Evolutionary conservation across 37 sponge, comb jelly and placozoan genomes (phyloP), one percentile per base, ranked within the genome.

Genomic region (Chondrilla cf. caribensis): DNA sequence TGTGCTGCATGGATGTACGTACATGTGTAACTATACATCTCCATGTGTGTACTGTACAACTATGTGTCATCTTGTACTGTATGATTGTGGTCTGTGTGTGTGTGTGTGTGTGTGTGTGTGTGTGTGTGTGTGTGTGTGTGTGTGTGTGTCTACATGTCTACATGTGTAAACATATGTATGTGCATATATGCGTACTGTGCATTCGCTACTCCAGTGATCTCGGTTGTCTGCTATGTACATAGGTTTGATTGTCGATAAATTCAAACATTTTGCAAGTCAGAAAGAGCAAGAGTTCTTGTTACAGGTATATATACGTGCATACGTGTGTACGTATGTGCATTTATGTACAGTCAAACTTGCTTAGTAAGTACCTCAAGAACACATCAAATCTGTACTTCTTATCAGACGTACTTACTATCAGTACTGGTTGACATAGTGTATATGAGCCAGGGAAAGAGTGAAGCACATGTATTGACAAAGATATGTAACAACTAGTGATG

Each of bases 181-280:
- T 28, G 11, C 31, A 19, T 62, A 28, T 29, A 51, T 51, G 54
- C 43, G 51, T 44, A 43, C 40, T 72, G 31, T 72, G 22, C 38
- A 32, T 37, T 32, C 31, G n/a, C 14, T 21, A 18, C 18, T 15
- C 18, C 18, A 21, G 58, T n/a, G n/a, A n/a, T 47, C 6, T 47
- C 51, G 11, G 11, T 47, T 47, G 51, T 47, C 51, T 11, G 11
- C 51, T 47, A 11, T 47, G 51, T 62, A 11, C 57, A 55, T 59
- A 95, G 96, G 96, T 26, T 73, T 87, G 17, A 78, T 98, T 8
- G 80, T 98, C 15, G 93, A 96, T 58, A 78, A 84, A 18, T 98
- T 94, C 77, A 88, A 94, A 47, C 43, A 86, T n/a, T 89, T 98
- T 81, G 86, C 95, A 15, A 82, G 89, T 14, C 95, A 96, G 71